A percentile compares a stretch with the other conserved stretches of the same genome.
Conservation (phyloP, 2,797 vertebrate genomes). For the Discoglossus pictus region DNA sequence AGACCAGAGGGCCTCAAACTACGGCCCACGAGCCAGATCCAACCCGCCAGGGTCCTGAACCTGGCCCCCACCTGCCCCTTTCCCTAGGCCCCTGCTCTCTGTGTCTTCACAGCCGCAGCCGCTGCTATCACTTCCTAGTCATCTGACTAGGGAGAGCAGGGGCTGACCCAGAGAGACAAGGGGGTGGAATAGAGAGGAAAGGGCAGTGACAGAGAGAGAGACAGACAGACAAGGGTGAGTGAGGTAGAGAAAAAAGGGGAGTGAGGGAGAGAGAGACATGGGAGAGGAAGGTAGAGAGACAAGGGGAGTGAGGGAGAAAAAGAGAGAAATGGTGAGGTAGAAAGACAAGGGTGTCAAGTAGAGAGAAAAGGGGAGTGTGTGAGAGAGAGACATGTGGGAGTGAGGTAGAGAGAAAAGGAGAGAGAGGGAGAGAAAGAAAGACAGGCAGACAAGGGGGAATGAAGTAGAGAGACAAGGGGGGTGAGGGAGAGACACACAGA, state of each 20-base stretch:
- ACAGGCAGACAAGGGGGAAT: conserved; percentile 57
- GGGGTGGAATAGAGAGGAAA: background rate
- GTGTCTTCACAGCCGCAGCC: too few relatives aligned
- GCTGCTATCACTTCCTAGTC: too few relatives aligned
- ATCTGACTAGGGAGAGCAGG: too few relatives aligned
- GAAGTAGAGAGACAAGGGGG: conserved; percentile 30
- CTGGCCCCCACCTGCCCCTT: too few relatives aligned
- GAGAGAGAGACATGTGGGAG: background rate
- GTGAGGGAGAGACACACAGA: background rate
- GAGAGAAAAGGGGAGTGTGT: background rate
- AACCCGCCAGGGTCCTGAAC: too few relatives aligned
- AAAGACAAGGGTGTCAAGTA: too few relatives aligned
- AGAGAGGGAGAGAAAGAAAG: conserved; percentile 11
- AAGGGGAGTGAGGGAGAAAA: background rate
- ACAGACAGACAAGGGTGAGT: background rate
- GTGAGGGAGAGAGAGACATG: background rate
- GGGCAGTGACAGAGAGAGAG: background rate
- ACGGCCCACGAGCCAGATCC: too few relatives aligned
- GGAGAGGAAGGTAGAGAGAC: background rate
- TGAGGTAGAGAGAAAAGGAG: background rate
- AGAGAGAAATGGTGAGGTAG: conserved; percentile 53
- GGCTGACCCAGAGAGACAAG: background rate
- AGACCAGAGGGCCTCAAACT: too few relatives aligned
- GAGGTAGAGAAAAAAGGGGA: background rate
- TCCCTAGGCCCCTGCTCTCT: too few relatives aligned